Conservation (phyloP, 2,888 invertebrate genomes). For the Herminia tarsipennalis region DNA sequence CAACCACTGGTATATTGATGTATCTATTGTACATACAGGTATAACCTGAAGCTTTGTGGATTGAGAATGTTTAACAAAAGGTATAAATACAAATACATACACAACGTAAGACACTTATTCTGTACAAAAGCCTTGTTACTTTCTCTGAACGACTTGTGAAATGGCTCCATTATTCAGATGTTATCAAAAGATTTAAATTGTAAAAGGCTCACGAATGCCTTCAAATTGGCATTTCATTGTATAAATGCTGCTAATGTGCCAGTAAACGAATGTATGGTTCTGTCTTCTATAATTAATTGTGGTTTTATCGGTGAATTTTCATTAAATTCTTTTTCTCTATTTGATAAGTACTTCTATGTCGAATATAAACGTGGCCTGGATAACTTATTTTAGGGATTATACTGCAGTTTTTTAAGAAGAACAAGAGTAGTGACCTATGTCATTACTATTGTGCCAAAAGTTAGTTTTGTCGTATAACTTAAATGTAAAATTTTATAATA, state of each 20-base stretch:
- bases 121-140: too few species aligned
- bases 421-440: not conserved
- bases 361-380: too few species aligned
- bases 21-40: too few species aligned
- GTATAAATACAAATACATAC: too few species aligned
- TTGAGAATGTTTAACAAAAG: too few species aligned
- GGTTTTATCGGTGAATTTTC: not conserved
- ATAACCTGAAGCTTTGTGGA: too few species aligned
- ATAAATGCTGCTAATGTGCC: not conserved
- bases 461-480: too few species aligned
- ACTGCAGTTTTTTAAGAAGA: not conserved
- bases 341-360: too few species aligned
- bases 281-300: not conserved
- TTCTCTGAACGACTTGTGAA: not conserved
- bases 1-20: too few species aligned
- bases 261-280: not conserved
- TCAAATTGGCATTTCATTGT: not conserved
- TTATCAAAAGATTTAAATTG: constrained; percentile 5
- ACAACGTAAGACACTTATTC: too few species aligned
- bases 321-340: not conserved
- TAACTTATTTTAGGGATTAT: not conserved
- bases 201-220: not conserved
- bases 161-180: constrained; percentile 6
- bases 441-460: too few species aligned
- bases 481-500: too few species aligned